A percentile compares a stretch with the other conserved stretches of the same genome.
phyloP scores from a whole-genome alignment of 1,140 invertebrate species.

The Cydia strobilella region DNA sequence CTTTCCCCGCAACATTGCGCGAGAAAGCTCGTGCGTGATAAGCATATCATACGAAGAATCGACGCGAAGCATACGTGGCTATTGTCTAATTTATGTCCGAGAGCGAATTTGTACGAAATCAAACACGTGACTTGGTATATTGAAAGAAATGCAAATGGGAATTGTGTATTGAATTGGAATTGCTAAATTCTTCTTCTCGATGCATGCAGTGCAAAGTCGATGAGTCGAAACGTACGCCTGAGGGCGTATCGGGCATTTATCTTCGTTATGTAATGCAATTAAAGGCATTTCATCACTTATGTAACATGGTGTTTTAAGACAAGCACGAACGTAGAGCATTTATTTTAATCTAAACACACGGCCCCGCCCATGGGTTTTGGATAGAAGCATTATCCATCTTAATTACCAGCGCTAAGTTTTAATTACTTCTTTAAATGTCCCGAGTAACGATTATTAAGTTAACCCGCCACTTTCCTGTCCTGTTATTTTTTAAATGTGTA shows the following conservation, averaged over 20 bases:
- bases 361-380: neutral
- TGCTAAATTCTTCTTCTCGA: neutral
- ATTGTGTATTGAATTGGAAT: constrained; percentile 38
- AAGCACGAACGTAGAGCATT: neutral
- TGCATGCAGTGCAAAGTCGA: constrained; percentile 4
- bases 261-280: constrained; percentile 36
- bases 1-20: constrained; percentile 41
- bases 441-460: neutral
- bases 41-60: constrained; percentile 40
- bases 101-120: constrained; percentile 51
- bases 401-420: neutral
- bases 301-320: constrained; percentile 33
- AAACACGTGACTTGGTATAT: constrained; percentile 58
- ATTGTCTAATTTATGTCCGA: constrained; percentile 50
- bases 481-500: no score
- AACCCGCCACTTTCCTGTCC: no score
- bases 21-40: constrained; percentile 58
- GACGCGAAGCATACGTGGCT: constrained; percentile 27
- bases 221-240: neutral
- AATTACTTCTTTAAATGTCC: neutral
- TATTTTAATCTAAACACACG: neutral
- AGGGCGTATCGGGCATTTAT: constrained; percentile 5
- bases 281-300: constrained; percentile 34
- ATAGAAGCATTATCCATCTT: neutral
- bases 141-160: constrained; percentile 42